Evolutionary conservation across 2,113 vertebrate genomes (phyloP).

Genomic region (Rallus limicola): DNA sequence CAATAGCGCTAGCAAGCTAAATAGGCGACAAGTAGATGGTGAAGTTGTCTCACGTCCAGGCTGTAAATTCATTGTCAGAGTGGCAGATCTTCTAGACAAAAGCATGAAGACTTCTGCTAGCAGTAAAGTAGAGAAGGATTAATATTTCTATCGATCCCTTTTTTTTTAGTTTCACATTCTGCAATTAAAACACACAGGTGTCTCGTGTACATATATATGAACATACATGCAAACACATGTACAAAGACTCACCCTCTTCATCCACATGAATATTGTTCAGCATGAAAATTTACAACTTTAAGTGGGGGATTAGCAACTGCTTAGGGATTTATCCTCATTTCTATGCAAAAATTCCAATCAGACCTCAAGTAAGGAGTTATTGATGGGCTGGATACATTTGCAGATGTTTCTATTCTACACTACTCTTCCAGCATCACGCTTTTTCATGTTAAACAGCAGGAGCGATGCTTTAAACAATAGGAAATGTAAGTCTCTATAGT

Average conservation of each 20-base stretch:
- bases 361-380: slow-evolving; percentile 5
- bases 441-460: not conserved
- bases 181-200: not conserved
- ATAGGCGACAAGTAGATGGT: slow-evolving; percentile 53
- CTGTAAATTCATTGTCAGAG: not conserved
- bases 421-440: not conserved
- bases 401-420: not conserved
- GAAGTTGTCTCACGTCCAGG: slow-evolving; percentile 41
- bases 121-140: slow-evolving; percentile 15
- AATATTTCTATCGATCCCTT: slow-evolving; percentile 48
- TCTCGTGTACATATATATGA: not conserved
- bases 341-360: slow-evolving; percentile 38
- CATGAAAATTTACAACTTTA: slow-evolving; percentile 9
- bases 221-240: not conserved
- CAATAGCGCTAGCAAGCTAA: slow-evolving; percentile 57
- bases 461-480: slow-evolving; percentile 2
- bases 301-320: slow-evolving; percentile 32
- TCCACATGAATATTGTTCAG: not conserved
- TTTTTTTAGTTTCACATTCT: slow-evolving; percentile 2
- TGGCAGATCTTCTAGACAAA: slow-evolving; percentile 41
- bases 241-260: not conserved
- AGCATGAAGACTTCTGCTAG: not conserved
- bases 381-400: slow-evolving; percentile 24
- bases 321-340: slow-evolving; percentile 52
- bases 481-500: not conserved